Conservation (phyloP, 2,113 vertebrate species). For the Cyphomyrus plagiostoma region DNA sequence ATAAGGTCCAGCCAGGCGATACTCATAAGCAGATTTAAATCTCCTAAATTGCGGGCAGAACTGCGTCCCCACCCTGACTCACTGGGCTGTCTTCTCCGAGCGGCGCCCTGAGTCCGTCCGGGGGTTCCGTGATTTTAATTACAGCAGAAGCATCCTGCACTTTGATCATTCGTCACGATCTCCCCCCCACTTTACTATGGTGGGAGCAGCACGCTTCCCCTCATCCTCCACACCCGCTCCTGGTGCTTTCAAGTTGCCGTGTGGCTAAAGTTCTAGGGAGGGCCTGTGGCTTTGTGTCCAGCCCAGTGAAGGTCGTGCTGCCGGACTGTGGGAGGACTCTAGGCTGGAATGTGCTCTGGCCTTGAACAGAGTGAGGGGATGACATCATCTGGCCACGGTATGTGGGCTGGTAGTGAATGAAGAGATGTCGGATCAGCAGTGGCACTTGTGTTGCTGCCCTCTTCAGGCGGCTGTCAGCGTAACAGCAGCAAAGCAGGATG, state of each 20-base stretch:
- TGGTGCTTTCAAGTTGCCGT: background rate
- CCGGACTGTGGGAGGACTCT: background rate
- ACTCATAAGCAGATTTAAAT: background rate
- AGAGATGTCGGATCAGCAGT: background rate
- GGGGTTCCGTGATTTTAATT: background rate
- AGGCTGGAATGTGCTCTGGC: constrained; percentile 13
- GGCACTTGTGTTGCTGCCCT: constrained; percentile 38
- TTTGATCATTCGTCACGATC: background rate
- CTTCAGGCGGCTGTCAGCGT: constrained; percentile 17
- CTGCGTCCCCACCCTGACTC: background rate
- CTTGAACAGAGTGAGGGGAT: background rate
- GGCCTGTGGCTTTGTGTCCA: background rate
- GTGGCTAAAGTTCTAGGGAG: background rate
- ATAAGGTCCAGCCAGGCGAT: background rate
- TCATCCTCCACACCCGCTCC: background rate
- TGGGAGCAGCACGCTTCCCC: constrained; percentile 2
- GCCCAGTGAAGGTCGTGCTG: background rate
- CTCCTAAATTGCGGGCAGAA: background rate
- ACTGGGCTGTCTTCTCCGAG: background rate
- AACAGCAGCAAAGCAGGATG: constrained; percentile 8
- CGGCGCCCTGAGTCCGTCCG: background rate
- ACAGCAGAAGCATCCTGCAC: background rate
- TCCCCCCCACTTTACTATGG: background rate
- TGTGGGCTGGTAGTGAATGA: background rate
- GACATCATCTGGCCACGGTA: background rate